A percentile compares a stretch with the other conserved stretches of the same genome.
phyloP scores from a whole-genome alignment of 2,113 vertebrate species.

The Puma concolor region DNA sequence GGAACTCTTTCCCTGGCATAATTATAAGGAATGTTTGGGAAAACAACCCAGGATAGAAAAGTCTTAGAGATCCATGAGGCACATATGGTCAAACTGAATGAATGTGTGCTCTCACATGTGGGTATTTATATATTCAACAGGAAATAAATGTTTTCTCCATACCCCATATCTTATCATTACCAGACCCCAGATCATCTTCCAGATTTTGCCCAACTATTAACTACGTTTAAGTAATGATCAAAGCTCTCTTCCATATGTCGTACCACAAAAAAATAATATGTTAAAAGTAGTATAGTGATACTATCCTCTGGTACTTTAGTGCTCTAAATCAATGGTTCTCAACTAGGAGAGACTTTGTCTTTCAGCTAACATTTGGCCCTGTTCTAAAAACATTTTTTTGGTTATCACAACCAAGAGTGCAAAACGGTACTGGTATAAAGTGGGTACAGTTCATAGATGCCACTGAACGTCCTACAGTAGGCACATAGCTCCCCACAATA shows the following conservation, averaged over 20 bases:
- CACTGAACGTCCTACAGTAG: neutral
- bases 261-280: neutral
- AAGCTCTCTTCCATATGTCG: neutral
- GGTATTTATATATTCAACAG: neutral
- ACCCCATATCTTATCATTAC: neutral
- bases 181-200: neutral
- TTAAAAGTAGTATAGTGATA: neutral
- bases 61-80: neutral
- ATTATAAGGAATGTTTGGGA: conserved; percentile 3
- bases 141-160: neutral
- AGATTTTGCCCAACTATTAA: neutral
- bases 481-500: no score
- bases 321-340: neutral
- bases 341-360: neutral
- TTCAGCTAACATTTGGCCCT: neutral
- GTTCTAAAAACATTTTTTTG: neutral
- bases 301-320: neutral
- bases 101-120: neutral
- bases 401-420: neutral
- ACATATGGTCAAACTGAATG: neutral
- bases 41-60: neutral
- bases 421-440: neutral
- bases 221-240: neutral
- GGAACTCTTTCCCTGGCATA: neutral
- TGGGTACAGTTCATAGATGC: neutral